Base-by-base conservation (phyloP, 2,113 vertebrate genomes). In the Carassius carassius region DNA sequence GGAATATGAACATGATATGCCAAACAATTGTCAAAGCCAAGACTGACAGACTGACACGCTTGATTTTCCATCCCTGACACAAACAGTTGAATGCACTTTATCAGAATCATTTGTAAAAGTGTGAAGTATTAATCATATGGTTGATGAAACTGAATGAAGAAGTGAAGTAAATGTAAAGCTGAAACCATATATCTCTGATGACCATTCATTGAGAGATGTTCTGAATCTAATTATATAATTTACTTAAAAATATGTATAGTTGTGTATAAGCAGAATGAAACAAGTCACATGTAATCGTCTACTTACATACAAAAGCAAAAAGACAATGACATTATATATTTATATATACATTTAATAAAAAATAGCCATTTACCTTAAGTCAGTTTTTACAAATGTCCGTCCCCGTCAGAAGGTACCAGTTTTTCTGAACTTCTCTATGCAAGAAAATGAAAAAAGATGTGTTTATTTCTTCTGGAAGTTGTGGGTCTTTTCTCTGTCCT, bases 11-110 rank as follows among this genome's bases (percentile, higher is more conserved):
- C 60, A 19, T 70, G 67, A 79, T 65, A 82, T 35, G 9, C 69
- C 58, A 81, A 83, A 73, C 85, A 86, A n/a, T 44, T 37, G 51
- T 32, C 25, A 81, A 78, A 74, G 17, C 35, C 54, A 65, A 67
- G 17, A 72, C 13, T 44, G 37, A 79, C 83, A 79, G 35, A 35
- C 17, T 29, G 16, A 58, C 69, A 56, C 14, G 56, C 41, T 41
- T 70, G 23, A 19, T 67, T 25, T 60, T 81, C 56, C 44, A 44
- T 81, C 14, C 21, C 47, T 32, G 16, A 35, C 11, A 3, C 10
- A 56, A 11, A 29, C 21, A n/a, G 78, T 25, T 19, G 41, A 60
- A 62, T 80, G 41, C 4, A 19, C 16, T 32, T 49, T 3, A 67
- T 51, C 41, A 19, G 11, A 81, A 67, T 81, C 0, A 32, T 44